Evolutionary conservation across 2,113 vertebrate genomes (phyloP).

Genomic region (Diadophis punctatus): DNA sequence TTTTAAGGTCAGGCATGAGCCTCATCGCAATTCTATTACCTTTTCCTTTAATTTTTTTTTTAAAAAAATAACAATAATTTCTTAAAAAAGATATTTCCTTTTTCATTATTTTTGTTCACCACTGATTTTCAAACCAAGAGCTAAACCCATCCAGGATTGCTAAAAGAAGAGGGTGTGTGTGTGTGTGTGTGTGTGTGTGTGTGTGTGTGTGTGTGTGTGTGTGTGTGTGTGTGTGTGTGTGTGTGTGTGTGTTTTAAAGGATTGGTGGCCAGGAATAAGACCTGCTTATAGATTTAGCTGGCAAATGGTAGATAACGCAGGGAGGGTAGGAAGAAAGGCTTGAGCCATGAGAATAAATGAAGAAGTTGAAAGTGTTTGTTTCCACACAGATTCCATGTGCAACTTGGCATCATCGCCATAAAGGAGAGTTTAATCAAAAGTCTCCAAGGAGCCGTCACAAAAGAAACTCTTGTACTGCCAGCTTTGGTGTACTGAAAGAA

Average conservation of each 20-base stretch:
- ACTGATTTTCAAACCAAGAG: neutral
- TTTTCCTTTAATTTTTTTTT: neutral
- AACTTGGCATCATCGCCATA: constrained; percentile 58
- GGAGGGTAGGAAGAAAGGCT: constrained; percentile 14
- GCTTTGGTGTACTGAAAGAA: constrained; percentile 58
- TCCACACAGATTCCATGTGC: constrained; percentile 36
- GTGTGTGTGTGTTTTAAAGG: too few species aligned
- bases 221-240: too few species aligned
- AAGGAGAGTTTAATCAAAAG: constrained; percentile 60
- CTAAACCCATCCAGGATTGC: neutral
- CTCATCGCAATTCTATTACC: neutral
- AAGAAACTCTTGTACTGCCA: constrained; percentile 52
- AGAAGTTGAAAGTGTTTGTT: constrained; percentile 37
- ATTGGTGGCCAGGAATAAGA: neutral
- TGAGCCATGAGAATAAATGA: constrained; percentile 15
- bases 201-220: too few species aligned
- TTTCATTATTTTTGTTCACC: neutral
- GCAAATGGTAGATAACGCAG: constrained; percentile 21
- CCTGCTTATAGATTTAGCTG: neutral
- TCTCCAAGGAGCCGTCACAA: constrained; percentile 59
- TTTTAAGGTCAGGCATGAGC: neutral
- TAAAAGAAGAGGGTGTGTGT: neutral
- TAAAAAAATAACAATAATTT: neutral
- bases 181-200: too few species aligned
- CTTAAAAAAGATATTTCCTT: neutral